These are phyloP conservation scores for Drosophila funebris DNA, from an alignment of 1,140 invertebrate genomes.

Conservation along the genomic window DNA sequence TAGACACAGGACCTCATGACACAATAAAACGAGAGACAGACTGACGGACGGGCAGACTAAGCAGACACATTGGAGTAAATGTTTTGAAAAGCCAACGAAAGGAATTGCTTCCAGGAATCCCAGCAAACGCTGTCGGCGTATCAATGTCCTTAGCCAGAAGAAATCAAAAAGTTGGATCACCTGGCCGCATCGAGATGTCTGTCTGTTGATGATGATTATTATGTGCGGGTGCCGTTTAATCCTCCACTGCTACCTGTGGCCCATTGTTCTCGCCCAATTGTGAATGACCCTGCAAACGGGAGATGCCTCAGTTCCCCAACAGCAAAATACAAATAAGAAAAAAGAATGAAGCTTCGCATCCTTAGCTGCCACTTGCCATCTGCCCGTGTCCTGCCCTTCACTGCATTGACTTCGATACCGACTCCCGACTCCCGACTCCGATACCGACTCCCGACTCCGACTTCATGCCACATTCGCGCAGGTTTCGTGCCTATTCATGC, in stretches of 20 bases:
- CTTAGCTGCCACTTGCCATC: constrained; percentile 65
- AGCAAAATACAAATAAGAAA: background rate
- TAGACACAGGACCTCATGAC: constrained; percentile 56
- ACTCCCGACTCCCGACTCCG: constrained; percentile 3
- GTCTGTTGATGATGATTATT: constrained; percentile 37
- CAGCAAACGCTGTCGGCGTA: constrained; percentile 35
- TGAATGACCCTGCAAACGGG: constrained; percentile 66
- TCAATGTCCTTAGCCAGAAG: constrained; percentile 80
- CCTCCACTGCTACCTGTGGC: constrained; percentile 58
- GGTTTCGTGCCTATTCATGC: constrained; percentile 81
- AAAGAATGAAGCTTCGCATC: constrained; percentile 37
- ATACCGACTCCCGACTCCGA: constrained; percentile 1
- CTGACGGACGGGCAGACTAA: constrained; percentile 6
- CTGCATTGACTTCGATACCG: constrained; percentile 47
- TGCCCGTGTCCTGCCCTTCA: constrained; percentile 48
- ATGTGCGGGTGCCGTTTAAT: constrained; percentile 73
- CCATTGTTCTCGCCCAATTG: constrained; percentile 63
- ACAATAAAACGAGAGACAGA: constrained; percentile 38
- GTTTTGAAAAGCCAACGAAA: constrained; percentile 84
- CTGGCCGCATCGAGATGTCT: constrained; percentile 64
- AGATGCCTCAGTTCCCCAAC: background rate
- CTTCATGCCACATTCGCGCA: constrained; percentile 42
- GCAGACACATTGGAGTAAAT: constrained; percentile 78
- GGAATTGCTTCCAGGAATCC: constrained; percentile 83
- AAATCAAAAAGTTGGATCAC: constrained; percentile 83